phyloP scores from a whole-genome alignment of 1,140 invertebrate genomes.

The Lasaia peninsularis region DNA sequence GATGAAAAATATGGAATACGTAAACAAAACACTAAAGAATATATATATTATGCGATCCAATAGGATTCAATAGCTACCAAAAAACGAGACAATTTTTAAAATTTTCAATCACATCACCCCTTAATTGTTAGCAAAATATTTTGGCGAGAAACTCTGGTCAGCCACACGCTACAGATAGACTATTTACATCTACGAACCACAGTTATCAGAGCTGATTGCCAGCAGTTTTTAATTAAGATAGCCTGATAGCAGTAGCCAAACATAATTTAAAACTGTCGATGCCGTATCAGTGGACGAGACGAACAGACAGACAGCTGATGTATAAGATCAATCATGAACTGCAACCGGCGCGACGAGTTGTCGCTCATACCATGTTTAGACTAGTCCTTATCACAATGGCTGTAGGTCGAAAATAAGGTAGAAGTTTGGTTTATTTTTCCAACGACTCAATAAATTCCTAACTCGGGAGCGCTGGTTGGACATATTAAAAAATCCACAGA shows the following conservation, averaged over 20 bases:
- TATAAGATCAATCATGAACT: conserved; percentile 55
- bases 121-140: too few species aligned
- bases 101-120: too few species aligned
- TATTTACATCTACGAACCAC: neutral
- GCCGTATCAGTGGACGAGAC: conserved; percentile 37
- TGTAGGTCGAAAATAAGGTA: neutral
- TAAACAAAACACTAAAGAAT: too few species aligned
- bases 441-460: conserved; percentile 71
- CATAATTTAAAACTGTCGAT: conserved; percentile 34
- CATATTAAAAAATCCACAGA: conserved; percentile 57
- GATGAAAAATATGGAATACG: too few species aligned
- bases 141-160: neutral
- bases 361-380: conserved; percentile 20
- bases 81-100: too few species aligned
- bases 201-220: conserved; percentile 9
- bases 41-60: too few species aligned
- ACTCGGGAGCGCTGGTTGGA: conserved; percentile 56
- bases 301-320: conserved; percentile 60
- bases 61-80: too few species aligned
- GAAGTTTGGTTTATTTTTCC: conserved; percentile 36
- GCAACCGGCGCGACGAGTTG: conserved; percentile 42
- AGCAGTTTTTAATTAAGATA: conserved; percentile 21
- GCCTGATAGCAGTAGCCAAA: conserved; percentile 22
- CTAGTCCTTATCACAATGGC: neutral
- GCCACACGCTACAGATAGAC: neutral